Base-by-base conservation (phyloP, 2,113 vertebrate species). In the Promerops cafer region DNA sequence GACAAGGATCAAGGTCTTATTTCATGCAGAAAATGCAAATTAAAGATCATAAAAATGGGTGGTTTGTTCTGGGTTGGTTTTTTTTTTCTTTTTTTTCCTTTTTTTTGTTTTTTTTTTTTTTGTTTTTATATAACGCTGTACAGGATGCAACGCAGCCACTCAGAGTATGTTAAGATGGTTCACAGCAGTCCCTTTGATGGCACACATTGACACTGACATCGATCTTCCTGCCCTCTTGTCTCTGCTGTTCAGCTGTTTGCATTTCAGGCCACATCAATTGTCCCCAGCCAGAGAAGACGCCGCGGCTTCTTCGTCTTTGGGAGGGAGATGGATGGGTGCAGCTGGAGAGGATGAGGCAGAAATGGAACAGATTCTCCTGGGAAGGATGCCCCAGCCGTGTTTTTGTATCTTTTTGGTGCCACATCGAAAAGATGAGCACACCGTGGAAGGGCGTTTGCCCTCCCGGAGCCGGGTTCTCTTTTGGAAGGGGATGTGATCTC, bases 11-110 rank as follows among this genome's bases (percentile, higher is more conserved):
- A 94, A 97, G 95, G 92, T 97, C 93, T 96, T 91, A 93, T 95
- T 97, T 96, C 97, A 97, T 97, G 96, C 94, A 96, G 94, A 97
- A 96, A 96, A 95, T 96, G 92, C 96, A 95, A 96, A 96, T 93
- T 94, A 97, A 97, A 94, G 86, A 74, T 91, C 24, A 71, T 94
- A 90, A 97, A 96, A 96, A 94, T 86, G 77, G 59, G 92, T 75
- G 88, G 14, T 57, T 64, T 52, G 35, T 68, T 77, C 77, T 64
- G 83, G 27, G 24, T 52, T 80, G 17, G 8, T 9, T 26, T 1
- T 50, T 53, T 56, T 44, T 16, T 17, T 5, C 10, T 4, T 4
- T 7, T 4, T 31, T 24, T 30, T 39, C 28, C 54, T 65, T 6
- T 16, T 28, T 20, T 5, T 7, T 4, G 39, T 7, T 60, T 31